Evolutionary conservation across 64 coral and sea anemone genomes (phyloP).

Genomic region (Montipora capricornis): DNA sequence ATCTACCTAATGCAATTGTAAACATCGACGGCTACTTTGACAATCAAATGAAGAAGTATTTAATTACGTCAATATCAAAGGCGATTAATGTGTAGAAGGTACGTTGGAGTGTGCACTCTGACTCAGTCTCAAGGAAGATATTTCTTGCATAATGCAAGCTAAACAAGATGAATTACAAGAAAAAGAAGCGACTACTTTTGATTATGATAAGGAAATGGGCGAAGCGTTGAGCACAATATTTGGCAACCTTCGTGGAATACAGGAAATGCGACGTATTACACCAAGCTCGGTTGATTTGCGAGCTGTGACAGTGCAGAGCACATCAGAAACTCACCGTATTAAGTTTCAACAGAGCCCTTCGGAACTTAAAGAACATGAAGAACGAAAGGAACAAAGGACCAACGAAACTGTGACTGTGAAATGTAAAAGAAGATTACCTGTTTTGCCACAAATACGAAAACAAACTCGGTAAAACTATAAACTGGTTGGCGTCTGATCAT

Average conservation of each 20-base stretch:
- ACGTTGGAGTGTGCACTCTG: neutral
- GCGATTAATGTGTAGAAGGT: neutral
- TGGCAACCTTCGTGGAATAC: constrained; percentile 32
- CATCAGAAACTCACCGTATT: neutral
- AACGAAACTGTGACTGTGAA: neutral
- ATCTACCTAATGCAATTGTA: neutral
- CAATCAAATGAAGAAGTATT: neutral
- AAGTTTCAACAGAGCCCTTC: neutral
- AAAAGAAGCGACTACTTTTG: neutral
- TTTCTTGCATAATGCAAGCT: neutral
- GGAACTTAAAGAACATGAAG: neutral
- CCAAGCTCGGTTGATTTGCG: neutral
- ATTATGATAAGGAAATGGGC: constrained; percentile 33
- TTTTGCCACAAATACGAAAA: neutral
- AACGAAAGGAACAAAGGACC: neutral
- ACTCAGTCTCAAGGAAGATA: neutral
- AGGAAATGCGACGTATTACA: neutral
- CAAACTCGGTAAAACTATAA: neutral
- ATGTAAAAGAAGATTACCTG: constrained; percentile 19
- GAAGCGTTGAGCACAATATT: constrained; percentile 20
- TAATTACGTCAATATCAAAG: neutral
- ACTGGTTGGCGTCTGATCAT: neutral
- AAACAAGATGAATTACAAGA: neutral
- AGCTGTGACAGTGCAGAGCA: neutral
- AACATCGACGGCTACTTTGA: constrained; percentile 9